A percentile compares a stretch with the other conserved stretches of the same genome.
Conservation (phyloP, 2,797 vertebrate genomes). For the Gastrophryne carolinensis region DNA sequence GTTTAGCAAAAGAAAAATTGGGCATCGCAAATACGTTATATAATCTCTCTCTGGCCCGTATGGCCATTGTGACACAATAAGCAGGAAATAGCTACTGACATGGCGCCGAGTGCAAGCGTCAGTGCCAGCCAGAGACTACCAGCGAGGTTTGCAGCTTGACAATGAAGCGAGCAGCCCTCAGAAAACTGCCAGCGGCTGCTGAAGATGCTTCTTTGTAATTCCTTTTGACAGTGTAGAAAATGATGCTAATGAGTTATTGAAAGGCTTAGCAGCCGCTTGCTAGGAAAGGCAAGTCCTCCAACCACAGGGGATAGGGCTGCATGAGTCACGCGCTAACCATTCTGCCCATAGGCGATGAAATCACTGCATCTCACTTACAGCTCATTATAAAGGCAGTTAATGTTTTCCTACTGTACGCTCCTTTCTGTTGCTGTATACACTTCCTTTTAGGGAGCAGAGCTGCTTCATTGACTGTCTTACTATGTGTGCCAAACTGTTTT, state of each 20-base stretch:
- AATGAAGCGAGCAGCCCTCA: neutral
- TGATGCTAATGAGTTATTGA: constrained; percentile 60
- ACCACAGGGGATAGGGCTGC: constrained; percentile 60
- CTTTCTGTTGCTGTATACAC: neutral
- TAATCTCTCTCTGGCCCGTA: neutral
- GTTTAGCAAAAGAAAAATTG: neutral
- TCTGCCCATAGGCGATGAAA: constrained; percentile 68
- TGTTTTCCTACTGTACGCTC: constrained; percentile 64
- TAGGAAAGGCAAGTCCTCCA: constrained; percentile 59
- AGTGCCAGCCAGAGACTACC: neutral
- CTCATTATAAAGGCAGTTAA: constrained; percentile 66
- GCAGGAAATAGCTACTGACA: constrained; percentile 23
- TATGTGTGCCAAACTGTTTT: no score
- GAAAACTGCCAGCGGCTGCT: neutral
- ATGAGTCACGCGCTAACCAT: constrained; percentile 67
- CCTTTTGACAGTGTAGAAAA: constrained; percentile 63
- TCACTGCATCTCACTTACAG: constrained; percentile 63
- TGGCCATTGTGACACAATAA: neutral
- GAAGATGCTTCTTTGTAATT: constrained; percentile 60
- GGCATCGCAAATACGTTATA: neutral
- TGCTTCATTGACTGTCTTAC: neutral
- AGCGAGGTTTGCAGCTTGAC: neutral
- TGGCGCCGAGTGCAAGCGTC: neutral
- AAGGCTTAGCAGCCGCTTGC: constrained; percentile 62
- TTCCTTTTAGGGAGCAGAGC: neutral